Base-by-base conservation (phyloP, 1,140 invertebrate genomes). In the Drosophila bocki region DNA sequence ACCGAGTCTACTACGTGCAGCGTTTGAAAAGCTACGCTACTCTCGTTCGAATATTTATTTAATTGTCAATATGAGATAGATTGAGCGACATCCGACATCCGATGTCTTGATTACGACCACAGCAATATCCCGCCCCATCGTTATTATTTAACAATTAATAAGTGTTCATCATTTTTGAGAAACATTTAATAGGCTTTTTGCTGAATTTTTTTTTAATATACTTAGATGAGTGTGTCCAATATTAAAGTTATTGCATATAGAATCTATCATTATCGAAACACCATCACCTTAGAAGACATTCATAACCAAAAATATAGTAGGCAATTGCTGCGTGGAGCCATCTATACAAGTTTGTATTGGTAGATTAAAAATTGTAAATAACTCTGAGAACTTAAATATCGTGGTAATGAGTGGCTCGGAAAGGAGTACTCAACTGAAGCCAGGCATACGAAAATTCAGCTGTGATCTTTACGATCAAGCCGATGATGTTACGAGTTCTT, bases 221-320 rank as follows among this genome's bases (percentile, higher is more conserved):
- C 7, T 54, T 37, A 54, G 19, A 39, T 22, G 51, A 37, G 33
- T 54, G 51, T 54, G 33, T 12, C 33, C 13, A 54, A 54, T 37
- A 22, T 37, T n/a, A 37, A 26, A 15, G 19, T 37, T 54, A 54
- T 54, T 54, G 51, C 33, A 39, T 26, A 39, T 54, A 39, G 12
- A 54, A 3, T 37, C 2, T 17, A 22, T 54, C 17, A 37, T 37
- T 22, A 37, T 54, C 19, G 51, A 37, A 11, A 22, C 50, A 35
- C 11, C 17, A 15, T 35, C 7, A 13, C 19, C 33, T 37, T 22
- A 37, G 7, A 54, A 37, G 19, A 22, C 17, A 4, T 39, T 22
- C 0, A 15, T 39, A 37, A 9, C 13, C 22, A 54, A 35, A 22
- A 15, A 22, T 22, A 15, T 8, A 37, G 17, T 13, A 15, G 17